Percentiles rank a stretch among this genome's conserved stretches.
These are phyloP conservation scores for Rhinolophus ferrumequinum DNA, from an alignment of 2,113 vertebrate genomes.

Conservation along the genomic window DNA sequence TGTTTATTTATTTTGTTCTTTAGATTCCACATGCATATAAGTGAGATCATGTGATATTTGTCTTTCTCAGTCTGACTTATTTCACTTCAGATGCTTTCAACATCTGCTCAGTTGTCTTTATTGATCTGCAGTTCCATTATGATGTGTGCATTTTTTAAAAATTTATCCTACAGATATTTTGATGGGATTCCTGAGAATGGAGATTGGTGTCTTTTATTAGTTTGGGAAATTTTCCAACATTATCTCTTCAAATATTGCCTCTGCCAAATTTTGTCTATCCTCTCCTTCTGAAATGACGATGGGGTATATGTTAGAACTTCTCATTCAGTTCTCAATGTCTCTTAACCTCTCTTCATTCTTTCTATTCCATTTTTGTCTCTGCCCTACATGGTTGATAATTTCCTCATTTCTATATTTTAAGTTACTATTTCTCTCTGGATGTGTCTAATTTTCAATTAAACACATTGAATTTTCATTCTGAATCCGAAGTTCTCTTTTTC, in stretches of 20 bases:
- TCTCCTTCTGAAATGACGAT: background rate
- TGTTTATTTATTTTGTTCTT: too few species aligned
- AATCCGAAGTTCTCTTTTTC: background rate
- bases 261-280: background rate
- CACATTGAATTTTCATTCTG: background rate
- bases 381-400: background rate
- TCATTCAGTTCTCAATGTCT: background rate
- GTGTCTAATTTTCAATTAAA: background rate
- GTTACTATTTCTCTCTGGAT: background rate
- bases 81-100: background rate
- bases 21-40: too few species aligned
- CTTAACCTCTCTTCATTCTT: background rate
- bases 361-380: background rate
- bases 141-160: background rate
- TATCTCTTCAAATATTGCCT: background rate
- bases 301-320: background rate
- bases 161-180: background rate
- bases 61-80: too few species aligned
- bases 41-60: too few species aligned
- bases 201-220: background rate
- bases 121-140: background rate
- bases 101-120: background rate
- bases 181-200: background rate
- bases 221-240: background rate
- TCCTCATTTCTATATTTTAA: background rate